Percentiles rank a stretch among this genome's conserved stretches.
phyloP scores from a whole-genome alignment of 2,888 invertebrate species.

The Acrobasis consociella region DNA sequence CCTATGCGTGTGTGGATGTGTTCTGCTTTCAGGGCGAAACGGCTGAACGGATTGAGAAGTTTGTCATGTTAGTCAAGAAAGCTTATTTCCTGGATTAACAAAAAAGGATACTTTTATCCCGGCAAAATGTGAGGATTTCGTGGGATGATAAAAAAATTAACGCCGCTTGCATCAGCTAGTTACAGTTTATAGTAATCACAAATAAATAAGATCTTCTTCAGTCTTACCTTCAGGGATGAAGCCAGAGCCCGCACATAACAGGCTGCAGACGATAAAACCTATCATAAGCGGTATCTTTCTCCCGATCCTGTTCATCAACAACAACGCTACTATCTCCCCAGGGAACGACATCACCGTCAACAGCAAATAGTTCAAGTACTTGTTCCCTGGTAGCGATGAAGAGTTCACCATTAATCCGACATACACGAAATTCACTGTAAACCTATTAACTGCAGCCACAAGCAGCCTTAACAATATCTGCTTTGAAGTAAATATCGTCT shows the following conservation, averaged over 20 bases:
- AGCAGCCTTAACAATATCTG: constrained; percentile 55
- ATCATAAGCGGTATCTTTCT: constrained; percentile 56
- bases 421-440: constrained; percentile 64
- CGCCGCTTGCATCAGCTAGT: too few relatives aligned
- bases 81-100: too few relatives aligned
- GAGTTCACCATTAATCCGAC: constrained; percentile 67
- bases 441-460: constrained; percentile 50
- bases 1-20: too few relatives aligned
- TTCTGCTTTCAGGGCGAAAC: too few relatives aligned
- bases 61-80: too few relatives aligned
- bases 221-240: constrained; percentile 58
- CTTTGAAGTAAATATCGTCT: constrained; percentile 52
- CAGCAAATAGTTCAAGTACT: constrained; percentile 65
- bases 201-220: neutral
- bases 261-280: constrained; percentile 55
- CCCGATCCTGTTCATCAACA: constrained; percentile 64
- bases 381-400: constrained; percentile 65
- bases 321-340: constrained; percentile 60
- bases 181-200: too few relatives aligned
- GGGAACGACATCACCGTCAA: constrained; percentile 67
- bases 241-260: constrained; percentile 51
- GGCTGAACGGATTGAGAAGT: too few relatives aligned
- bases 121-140: too few relatives aligned
- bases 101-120: too few relatives aligned
- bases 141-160: too few relatives aligned